A percentile compares a stretch with the other conserved stretches of the same genome.
Conservation (phyloP, 2,797 vertebrate genomes). For the Halcyon leucocephala region DNA sequence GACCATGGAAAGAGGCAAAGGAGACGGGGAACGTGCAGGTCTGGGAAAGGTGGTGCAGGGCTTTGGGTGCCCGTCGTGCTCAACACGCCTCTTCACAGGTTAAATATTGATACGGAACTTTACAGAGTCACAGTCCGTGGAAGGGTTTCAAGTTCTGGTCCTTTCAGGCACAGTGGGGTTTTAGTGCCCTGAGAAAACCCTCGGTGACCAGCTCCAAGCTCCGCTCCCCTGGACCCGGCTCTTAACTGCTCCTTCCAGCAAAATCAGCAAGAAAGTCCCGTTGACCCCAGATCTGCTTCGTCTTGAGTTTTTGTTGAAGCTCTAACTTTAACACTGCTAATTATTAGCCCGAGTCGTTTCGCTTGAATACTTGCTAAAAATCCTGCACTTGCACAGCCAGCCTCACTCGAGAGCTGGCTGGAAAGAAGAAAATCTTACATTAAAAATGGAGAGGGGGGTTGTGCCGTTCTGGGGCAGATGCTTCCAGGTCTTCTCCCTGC, state of each 20-base stretch:
- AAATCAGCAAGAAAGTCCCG: background rate
- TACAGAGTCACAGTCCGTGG: background rate
- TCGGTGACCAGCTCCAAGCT: background rate
- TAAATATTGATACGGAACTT: background rate
- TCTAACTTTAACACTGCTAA: background rate
- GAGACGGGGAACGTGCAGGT: accelerated
- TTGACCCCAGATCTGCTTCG: background rate
- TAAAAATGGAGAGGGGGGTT: background rate
- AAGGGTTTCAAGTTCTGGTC: background rate
- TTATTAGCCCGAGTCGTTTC: background rate
- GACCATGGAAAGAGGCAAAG: background rate
- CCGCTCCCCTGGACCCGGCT: background rate
- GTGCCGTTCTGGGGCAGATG: background rate
- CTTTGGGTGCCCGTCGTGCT: accelerated
- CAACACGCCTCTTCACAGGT: accelerated
- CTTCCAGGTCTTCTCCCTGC: background rate
- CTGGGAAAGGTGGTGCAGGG: accelerated
- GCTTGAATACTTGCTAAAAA: background rate
- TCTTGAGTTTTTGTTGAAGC: background rate
- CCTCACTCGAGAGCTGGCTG: background rate
- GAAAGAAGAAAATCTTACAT: background rate
- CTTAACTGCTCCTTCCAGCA: background rate
- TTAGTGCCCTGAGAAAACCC: background rate
- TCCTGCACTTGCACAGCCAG: background rate
- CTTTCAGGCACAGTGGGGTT: background rate